Evolutionary conservation across 2,888 invertebrate genomes (phyloP), one percentile per base, ranked within the genome.

Genomic region (Panopea generosa): DNA sequence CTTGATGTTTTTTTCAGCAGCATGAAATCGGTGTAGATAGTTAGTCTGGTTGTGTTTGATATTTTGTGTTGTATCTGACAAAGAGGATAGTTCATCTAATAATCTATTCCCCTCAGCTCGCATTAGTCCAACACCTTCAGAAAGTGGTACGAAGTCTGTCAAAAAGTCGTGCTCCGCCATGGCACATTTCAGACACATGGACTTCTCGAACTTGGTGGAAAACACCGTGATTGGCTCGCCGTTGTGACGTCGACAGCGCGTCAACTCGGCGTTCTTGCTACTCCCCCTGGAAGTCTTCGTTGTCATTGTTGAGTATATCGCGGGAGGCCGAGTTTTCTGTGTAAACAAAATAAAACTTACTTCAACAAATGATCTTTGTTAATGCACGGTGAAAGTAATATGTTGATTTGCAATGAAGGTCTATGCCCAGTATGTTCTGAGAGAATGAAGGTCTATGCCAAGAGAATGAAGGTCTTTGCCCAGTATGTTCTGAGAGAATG

Each of bases 141-240:
- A 80, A 6, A 80, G 68, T 7, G 80, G 76, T 26, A 80, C 50
- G 43, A 80, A 80, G 22, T 80, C 80, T 7, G 73, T 45, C 0
- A 80, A 26, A 0, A 49, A 50, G 26, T 80, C 80, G 26, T 80
- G 80, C 40, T 77, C 56, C n/a, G 52, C 57, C 73, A 77, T 76
- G 3, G 80, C 80, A 52, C 80, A 80, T 59, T 77, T 76, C 9
- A 80, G 38, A 22, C 80, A 80, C 80, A 80, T 80, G 29, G 69
- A 66, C 49, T 67, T 52, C 45, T 67, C 76, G 29, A 66, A 52
- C 27, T 53, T 60, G 11, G 56, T 9, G 2, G 80, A 80, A 29
- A 55, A 80, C 24, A 74, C 71, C 2, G 70, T 74, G 14, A 80
- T 33, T 11, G 61, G 70, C 18, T 80, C 80, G 2, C 72, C 76